Base-by-base conservation (phyloP, 1,140 invertebrate genomes). In the Drosophila chauvacae region DNA sequence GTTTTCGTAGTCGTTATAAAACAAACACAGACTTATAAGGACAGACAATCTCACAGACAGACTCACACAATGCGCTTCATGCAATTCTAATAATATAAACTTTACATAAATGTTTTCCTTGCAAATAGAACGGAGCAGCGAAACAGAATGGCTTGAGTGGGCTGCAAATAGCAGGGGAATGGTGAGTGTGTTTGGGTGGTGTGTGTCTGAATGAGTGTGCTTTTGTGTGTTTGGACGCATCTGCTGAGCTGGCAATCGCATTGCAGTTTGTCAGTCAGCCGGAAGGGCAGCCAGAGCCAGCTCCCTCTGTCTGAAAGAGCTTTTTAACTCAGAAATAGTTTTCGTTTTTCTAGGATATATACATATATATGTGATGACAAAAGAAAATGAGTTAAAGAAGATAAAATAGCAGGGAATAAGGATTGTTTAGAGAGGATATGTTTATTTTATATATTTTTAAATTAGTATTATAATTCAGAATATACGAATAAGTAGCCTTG, bases 51-150 rank as follows among this genome's bases (percentile, higher is more conserved):
- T 44, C 61, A 71, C 64, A 63, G 56, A 28, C 16, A 26, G 20
- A 26, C 45, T 13, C 16, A 47, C 57, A 58, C 70, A 80, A 60
- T 73, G 69, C 76, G 48, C 69, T 61, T 63, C 61, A 86, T 87
- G 85, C 80, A 77, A 80, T 88, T 90, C 72, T 86, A 59, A 79
- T 84, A 88, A 71, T 70, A 80, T 90, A 88, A 88, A 87, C 72
- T 87, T 87, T 90, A 87, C 84, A 84, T 87, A 90, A 87, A 87
- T 87, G 84, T 87, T 87, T 71, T 87, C 83, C 82, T 72, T 61
- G 84, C 84, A 88, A 88, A 87, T 77, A 83, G 51, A 77, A 79
- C 56, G 26, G 50, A 72, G 53, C 70, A 60, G 68, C 55, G 68
- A 60, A 72, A 60, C 66, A 57, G 71, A 75, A 69, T 68, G 66